Evolutionary conservation across 2,888 invertebrate species (phyloP), one percentile per base, ranked within the genome.

Genomic region (Allygus modestus): DNA sequence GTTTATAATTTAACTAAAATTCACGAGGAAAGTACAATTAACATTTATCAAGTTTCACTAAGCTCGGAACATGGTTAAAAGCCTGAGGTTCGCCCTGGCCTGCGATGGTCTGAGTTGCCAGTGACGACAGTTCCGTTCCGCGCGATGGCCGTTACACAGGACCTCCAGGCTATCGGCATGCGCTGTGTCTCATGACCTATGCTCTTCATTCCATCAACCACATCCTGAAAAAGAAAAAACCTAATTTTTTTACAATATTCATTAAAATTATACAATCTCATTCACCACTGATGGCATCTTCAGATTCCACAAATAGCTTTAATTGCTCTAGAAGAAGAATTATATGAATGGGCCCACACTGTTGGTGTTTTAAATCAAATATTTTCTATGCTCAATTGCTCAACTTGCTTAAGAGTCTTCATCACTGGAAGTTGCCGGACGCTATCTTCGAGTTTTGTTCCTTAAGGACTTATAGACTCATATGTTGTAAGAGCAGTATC

Each of bases 151-250:
- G 88, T 87, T 0, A 87, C 87, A 20, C 87, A 86, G 2, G 88
- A 87, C 43, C 85, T 85, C 51, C 85, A 85, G 12, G 82, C 71
- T 0, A 83, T 81, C 37, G 86, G 71, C 58, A 85, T 71, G 28
- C 86, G 54, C 33, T 84, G 84, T 0, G 90, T 91, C 0, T 91
- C 90, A 88, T 94, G 94, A 0, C 93, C 93, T 83, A 92, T 91
- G 1, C 88, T 88, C 17, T 88, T 89, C 26, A 94, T 90, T 17
- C 90, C 91, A 23, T 90, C 87, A 65, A 94, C 88, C 43, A 93
- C 89, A 0, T 89, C 88, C 92, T 93, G 90, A 88, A 85, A 54
- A 0, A 79, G 61, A 43, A 58, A 84, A 23, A 9, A 46, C 12
- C 46, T 33, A 37, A 37, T 4, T 37, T n/a, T 9, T n/a, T n/a